Conservation (phyloP, 2,113 vertebrate genomes). For the Cacatua alba region DNA sequence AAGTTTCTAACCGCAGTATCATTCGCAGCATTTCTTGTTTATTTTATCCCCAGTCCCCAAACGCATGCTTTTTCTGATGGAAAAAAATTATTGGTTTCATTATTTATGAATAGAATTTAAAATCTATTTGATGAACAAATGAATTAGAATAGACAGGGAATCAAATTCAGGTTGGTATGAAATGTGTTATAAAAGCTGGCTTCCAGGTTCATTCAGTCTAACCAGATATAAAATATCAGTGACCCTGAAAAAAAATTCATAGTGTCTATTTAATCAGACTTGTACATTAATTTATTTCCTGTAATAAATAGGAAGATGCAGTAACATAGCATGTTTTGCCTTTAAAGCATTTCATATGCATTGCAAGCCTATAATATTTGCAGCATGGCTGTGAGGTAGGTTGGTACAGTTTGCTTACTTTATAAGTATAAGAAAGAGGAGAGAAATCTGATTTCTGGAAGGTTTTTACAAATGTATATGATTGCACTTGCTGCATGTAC, state of each 20-base stretch:
- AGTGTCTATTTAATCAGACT: not conserved
- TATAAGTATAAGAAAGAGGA: not conserved
- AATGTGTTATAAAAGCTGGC: not conserved
- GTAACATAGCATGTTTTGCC: not conserved
- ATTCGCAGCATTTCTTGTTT: not conserved
- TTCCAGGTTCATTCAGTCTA: not conserved
- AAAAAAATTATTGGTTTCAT: not conserved
- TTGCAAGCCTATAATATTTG: not conserved
- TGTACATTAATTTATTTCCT: not conserved
- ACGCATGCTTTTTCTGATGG: not conserved
- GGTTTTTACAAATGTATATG: not conserved
- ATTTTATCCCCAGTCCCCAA: not conserved
- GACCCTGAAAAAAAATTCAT: not conserved
- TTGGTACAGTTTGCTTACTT: not conserved
- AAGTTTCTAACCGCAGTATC: constrained; percentile 18
- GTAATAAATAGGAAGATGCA: not conserved
- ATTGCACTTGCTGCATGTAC: not conserved
- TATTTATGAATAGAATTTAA: not conserved
- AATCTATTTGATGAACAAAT: not conserved
- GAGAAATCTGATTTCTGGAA: not conserved
- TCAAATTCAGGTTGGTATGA: not conserved
- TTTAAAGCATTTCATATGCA: not conserved
- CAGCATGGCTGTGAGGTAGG: not conserved
- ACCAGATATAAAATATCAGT: not conserved
- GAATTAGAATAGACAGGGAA: not conserved